Evolutionary conservation across 2,888 invertebrate genomes (phyloP), one percentile per base, ranked within the genome.

Genomic region (Amblyjoppa fuscipennis): DNA sequence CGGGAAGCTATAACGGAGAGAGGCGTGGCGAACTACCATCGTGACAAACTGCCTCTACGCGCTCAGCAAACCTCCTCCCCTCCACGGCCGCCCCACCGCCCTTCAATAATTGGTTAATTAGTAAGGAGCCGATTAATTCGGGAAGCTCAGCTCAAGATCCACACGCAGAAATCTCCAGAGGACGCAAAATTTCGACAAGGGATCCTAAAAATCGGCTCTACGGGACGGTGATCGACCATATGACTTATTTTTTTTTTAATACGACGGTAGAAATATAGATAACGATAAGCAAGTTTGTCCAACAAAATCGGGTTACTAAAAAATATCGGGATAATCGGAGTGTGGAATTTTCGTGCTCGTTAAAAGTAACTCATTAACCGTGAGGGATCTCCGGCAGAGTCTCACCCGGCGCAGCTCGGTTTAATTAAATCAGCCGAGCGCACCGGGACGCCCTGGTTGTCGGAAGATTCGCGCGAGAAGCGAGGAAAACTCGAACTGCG

Each of bases 61-160:
- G 59, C 78, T 28, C 59, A 66, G 59, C 38, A 64, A 38, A 38
- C 38, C 9, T 38, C 38, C 38, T 38, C 38, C 34, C 34, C 34
- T 38, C 1, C 2, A 2, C 38, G 1, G 9, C 38, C 38, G 13
- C 5, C 45, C 61, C 41, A n/a, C 7, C 66, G 31, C 73, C 69
- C 66, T 20, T 71, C 81, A 66, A 82, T 85, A 82, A 85, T 85
- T 85, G 70, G 66, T 82, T 82, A 85, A 85, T 85, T 82, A 82
- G 75, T 59, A 68, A 68, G 73, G 73, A 64, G 28, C 49, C 28
- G 25, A 73, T 66, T 66, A 80, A 80, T 80, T 59, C 64, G 25
- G 45, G 31, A 31, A 49, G 16, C 51, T 51, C 51, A 20, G 31
- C 34, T 59, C 38, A 56, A 41, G 71, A 70, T 5, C 70, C 25